Evolutionary conservation across 2,113 vertebrate genomes (phyloP).

Genomic region (Pollimyrus isidori): DNA sequence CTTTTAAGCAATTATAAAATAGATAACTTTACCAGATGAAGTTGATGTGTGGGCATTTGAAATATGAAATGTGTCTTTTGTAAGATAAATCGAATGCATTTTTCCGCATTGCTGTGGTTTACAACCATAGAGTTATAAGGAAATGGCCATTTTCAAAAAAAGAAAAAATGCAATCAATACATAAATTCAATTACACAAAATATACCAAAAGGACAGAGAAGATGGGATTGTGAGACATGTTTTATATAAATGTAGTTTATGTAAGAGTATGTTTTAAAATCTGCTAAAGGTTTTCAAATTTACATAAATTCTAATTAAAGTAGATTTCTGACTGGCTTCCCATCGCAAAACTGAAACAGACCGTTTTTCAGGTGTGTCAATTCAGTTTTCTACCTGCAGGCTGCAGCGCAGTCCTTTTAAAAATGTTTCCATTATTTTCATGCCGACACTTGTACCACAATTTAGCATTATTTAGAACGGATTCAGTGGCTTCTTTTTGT

Average conservation of each 20-base stretch:
- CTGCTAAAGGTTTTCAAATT: not conserved
- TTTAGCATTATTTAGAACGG: not conserved
- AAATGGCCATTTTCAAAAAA: not conserved
- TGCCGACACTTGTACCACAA: not conserved
- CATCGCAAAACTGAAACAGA: not conserved
- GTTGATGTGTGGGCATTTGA: not conserved
- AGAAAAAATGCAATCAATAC: not conserved
- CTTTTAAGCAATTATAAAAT: not conserved
- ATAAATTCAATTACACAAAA: not conserved
- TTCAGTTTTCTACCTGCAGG: constrained; percentile 68
- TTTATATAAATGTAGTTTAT: not conserved
- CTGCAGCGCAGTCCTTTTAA: constrained; percentile 66
- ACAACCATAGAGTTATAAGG: not conserved
- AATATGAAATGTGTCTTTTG: not conserved
- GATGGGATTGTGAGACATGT: not conserved
- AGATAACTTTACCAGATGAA: not conserved
- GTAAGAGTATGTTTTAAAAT: not conserved
- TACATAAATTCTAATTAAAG: not conserved
- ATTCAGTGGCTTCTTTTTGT: not conserved
- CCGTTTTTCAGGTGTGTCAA: constrained; percentile 42
- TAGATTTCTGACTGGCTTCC: not conserved
- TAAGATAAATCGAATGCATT: not conserved
- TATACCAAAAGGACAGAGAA: not conserved
- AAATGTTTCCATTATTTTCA: not conserved
- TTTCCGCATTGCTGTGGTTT: not conserved